These are phyloP conservation scores for Andrena flavipes DNA, from an alignment of 2,888 invertebrate genomes.

Conservation along the genomic window DNA sequence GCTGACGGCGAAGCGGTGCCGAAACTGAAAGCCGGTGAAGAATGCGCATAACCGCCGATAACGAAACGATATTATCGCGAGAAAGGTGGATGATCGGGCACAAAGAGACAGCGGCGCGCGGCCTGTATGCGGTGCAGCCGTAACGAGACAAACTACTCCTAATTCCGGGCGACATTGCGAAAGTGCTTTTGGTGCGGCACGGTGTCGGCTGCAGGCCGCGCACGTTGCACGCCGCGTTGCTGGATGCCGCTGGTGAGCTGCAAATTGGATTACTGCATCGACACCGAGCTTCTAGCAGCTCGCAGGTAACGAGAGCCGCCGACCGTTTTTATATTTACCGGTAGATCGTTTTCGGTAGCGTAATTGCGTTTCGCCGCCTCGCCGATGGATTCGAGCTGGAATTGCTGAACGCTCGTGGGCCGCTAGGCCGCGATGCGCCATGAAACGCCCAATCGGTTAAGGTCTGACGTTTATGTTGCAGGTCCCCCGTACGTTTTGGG, in stretches of 20 bases:
- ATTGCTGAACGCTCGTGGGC: constrained; percentile 24
- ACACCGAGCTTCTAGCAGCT: constrained; percentile 61
- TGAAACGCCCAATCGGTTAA: neutral
- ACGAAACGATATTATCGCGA: constrained; percentile 59
- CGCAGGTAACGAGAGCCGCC: constrained; percentile 56
- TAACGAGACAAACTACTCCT: constrained; percentile 74
- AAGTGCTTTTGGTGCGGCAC: constrained; percentile 49
- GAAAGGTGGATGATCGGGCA: constrained; percentile 59
- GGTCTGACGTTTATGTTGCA: neutral
- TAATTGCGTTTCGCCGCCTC: constrained; percentile 45
- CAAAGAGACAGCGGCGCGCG: constrained; percentile 58
- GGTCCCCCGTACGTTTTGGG: too few species aligned
- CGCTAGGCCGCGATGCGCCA: neutral
- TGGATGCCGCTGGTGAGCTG: constrained; percentile 67
- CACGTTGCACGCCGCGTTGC: constrained; percentile 24
- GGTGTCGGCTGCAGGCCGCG: neutral
- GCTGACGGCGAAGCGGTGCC: neutral
- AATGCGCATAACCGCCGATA: constrained; percentile 40
- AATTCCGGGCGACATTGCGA: constrained; percentile 64
- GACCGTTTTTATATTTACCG: constrained; percentile 58
- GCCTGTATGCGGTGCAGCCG: constrained; percentile 40
- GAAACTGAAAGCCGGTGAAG: constrained; percentile 21
- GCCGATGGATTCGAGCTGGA: constrained; percentile 35
- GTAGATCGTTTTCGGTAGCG: constrained; percentile 54
- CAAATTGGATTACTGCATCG: constrained; percentile 78